Conservation (phyloP, 2,113 vertebrate genomes). For the Platichthys flesus region DNA sequence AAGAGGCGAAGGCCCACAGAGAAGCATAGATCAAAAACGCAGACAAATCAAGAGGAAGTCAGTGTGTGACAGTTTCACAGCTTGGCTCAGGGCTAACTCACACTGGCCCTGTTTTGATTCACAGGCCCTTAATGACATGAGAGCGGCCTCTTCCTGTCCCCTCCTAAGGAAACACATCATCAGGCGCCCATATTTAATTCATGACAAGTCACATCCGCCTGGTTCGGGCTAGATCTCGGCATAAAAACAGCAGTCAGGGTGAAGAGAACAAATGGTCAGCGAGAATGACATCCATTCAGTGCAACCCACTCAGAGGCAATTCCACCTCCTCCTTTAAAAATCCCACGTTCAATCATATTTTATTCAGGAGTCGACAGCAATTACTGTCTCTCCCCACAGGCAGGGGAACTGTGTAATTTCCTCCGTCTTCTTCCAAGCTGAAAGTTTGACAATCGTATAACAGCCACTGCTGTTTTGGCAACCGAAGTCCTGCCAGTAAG, state of each 20-base stretch:
- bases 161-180: slow-evolving; percentile 76
- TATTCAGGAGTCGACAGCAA: slow-evolving; percentile 78
- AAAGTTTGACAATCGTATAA: slow-evolving; percentile 74
- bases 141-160: slow-evolving; percentile 76
- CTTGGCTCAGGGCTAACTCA: slow-evolving; percentile 49
- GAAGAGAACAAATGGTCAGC: slow-evolving; percentile 61
- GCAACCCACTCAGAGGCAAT: slow-evolving; percentile 42
- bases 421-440: slow-evolving; percentile 70
- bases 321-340: slow-evolving; percentile 55
- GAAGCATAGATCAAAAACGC: slow-evolving; percentile 42
- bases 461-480: slow-evolving; percentile 72
- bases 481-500: slow-evolving; percentile 60
- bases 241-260: slow-evolving; percentile 72
- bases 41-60: slow-evolving; percentile 44
- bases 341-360: slow-evolving; percentile 79
- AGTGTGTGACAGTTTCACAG: slow-evolving; percentile 58
- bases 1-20: background rate
- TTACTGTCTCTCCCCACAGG: slow-evolving; percentile 74
- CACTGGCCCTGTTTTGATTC: slow-evolving; percentile 69
- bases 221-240: slow-evolving; percentile 57
- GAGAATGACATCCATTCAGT: slow-evolving; percentile 52
- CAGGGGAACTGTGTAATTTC: slow-evolving; percentile 79
- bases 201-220: slow-evolving; percentile 81
- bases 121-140: slow-evolving; percentile 79
- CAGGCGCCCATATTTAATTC: slow-evolving; percentile 83